Base-by-base conservation (phyloP, 2,113 vertebrate species). In the Pangasianodon hypophthalmus region DNA sequence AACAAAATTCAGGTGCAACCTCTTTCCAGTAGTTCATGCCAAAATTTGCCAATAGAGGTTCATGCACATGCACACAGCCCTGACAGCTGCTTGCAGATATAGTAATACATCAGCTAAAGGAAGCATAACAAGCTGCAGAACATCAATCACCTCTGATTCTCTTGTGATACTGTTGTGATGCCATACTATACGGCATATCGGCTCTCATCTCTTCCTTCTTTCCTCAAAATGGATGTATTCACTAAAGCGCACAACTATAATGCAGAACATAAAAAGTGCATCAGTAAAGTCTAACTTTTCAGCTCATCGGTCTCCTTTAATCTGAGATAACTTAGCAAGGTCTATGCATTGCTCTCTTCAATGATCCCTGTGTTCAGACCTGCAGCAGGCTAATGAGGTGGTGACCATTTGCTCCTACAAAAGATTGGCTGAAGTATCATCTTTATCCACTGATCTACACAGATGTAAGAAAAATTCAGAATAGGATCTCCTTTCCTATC, bases 161-260 rank as follows among this genome's bases (percentile, higher is more conserved):
- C 24, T 5, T 81, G 46, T 50, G 9, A 52, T 52, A 52, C 10
- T n/a, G 24, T 29, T 50, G 4, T 52, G 79, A 79, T 4, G 37
- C 14, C 2, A 16, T 44, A 75, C 37, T 75, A 75, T 44, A 75
- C 16, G 10, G 75, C 19, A 79, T 79, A 79, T 44, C 71, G 2
- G 16, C 41, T 77, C 32, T 73, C 71, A 73, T 75, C 18, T 75
- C 71, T 44, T 75, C 71, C 71, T 75, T 75, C 37, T 75, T 75
- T 75, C 71, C 37, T 75, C 14, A 75, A 44, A 75, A 75, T 44
- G 8, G 71, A 24, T 10, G 13, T 79, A 24, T 81, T 52, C 77
- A 26, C 26, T 81, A 50, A 29, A 81, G 46, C 26, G 7, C 24
- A 26, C 46, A 80, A 50, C 46, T 50, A 37, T 32, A 16, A 69